phyloP scores from a whole-genome alignment of 2,888 invertebrate genomes.

The Automeris io region DNA sequence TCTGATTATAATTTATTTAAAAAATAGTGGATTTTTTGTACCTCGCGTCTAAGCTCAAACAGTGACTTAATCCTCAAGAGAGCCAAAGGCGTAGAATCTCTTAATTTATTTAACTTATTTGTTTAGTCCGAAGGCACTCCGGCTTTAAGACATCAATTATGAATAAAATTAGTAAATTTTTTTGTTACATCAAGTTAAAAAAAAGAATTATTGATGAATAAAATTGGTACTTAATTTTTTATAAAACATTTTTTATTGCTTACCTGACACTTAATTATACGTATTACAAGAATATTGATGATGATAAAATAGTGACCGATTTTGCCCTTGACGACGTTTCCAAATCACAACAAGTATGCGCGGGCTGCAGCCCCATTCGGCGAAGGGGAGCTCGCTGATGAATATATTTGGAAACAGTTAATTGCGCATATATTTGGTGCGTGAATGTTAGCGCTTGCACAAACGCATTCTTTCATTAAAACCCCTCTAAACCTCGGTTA shows the following conservation, averaged over 20 bases:
- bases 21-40: slow-evolving; percentile 15
- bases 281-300: no score
- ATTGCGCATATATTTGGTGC: no score
- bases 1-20: slow-evolving; percentile 26
- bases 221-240: slow-evolving; percentile 41
- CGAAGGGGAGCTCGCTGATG: no score
- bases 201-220: slow-evolving; percentile 25
- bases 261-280: background rate
- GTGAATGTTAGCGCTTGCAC: no score
- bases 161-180: slow-evolving; percentile 37
- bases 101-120: slow-evolving; percentile 31
- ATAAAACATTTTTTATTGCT: slow-evolving; percentile 7
- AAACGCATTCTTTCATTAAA: no score
- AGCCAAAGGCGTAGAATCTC: slow-evolving; percentile 72
- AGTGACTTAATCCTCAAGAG: slow-evolving; percentile 51
- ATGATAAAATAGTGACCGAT: no score
- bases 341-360: no score
- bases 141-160: slow-evolving; percentile 65
- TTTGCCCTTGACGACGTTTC: no score
- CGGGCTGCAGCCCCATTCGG: no score
- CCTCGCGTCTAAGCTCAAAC: background rate
- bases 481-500: no score
- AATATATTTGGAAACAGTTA: no score
- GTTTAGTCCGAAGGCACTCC: slow-evolving; percentile 27
- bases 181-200: slow-evolving; percentile 34